A percentile compares a stretch with the other conserved stretches of the same genome.
phyloP scores from a whole-genome alignment of 2,888 invertebrate genomes.

The Ochropleura leucogaster region DNA sequence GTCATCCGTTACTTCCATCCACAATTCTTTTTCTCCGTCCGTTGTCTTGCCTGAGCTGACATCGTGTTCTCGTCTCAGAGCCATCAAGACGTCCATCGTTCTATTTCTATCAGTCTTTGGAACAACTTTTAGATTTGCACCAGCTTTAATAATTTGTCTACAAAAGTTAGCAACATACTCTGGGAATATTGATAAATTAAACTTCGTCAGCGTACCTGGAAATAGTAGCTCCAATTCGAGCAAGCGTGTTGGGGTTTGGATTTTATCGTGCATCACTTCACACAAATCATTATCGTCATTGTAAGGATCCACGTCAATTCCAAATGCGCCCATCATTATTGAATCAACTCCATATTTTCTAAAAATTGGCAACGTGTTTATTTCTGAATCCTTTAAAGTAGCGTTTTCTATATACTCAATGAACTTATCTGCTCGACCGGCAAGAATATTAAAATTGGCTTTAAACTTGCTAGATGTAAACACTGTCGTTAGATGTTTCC shows the following conservation, averaged over 20 bases:
- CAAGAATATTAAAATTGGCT: slow-evolving; percentile 68
- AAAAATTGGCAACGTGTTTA: slow-evolving; percentile 62
- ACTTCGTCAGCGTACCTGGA: slow-evolving; percentile 64
- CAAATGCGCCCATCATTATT: slow-evolving; percentile 64
- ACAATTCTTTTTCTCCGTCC: slow-evolving; percentile 41
- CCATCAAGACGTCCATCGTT: slow-evolving; percentile 67
- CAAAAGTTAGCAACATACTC: slow-evolving; percentile 61
- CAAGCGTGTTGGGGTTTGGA: slow-evolving; percentile 60
- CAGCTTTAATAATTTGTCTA: slow-evolving; percentile 62
- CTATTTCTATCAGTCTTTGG: slow-evolving; percentile 45
- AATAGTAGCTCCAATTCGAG: slow-evolving; percentile 70
- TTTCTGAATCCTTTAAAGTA: slow-evolving; percentile 52
- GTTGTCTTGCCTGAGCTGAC: slow-evolving; percentile 19
- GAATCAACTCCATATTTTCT: slow-evolving; percentile 68
- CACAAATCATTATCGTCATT: slow-evolving; percentile 59
- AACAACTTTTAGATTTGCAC: slow-evolving; percentile 43
- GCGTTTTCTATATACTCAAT: slow-evolving; percentile 66
- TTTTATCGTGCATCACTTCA: slow-evolving; percentile 58
- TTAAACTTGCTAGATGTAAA: slow-evolving; percentile 77
- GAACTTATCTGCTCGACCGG: slow-evolving; percentile 69
- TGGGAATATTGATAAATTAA: slow-evolving; percentile 65
- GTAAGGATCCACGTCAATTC: slow-evolving; percentile 65
- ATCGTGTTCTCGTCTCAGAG: slow-evolving; percentile 54
- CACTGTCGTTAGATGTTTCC: slow-evolving; percentile 72
- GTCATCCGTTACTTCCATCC: slow-evolving; percentile 71